These are phyloP conservation scores for Anaspis maculata DNA, from an alignment of 2,888 invertebrate species.

Conservation along the genomic window DNA sequence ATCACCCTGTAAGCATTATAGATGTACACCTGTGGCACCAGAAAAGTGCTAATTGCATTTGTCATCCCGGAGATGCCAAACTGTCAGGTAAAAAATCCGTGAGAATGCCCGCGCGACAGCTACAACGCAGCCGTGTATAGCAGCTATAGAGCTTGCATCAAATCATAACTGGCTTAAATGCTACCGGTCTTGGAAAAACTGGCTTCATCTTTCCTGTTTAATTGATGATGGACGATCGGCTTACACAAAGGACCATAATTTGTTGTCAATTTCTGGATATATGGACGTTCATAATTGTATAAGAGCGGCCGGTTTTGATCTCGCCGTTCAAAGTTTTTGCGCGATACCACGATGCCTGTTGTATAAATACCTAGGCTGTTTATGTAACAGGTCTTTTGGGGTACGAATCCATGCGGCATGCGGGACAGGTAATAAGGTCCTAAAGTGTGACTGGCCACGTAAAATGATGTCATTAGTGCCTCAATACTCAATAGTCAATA, in stretches of 20 bases:
- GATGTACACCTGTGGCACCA: too few relatives aligned
- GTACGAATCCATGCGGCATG: too few relatives aligned
- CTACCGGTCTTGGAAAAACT: conserved; percentile 29
- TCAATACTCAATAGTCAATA: too few relatives aligned
- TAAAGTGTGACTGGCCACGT: too few relatives aligned
- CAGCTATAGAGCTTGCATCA: conserved; percentile 28
- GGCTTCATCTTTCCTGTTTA: conserved; percentile 33
- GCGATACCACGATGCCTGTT: too few relatives aligned
- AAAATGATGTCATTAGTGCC: too few relatives aligned
- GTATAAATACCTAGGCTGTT: too few relatives aligned
- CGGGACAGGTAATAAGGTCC: too few relatives aligned
- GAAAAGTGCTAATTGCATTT: conserved; percentile 19
- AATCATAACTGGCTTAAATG: conserved; percentile 33
- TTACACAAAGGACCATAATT: conserved; percentile 44
- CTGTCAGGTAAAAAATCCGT: conserved; percentile 21
- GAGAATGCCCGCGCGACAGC: conserved; percentile 29
- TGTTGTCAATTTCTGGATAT: conserved; percentile 45
- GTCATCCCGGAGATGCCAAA: conserved; percentile 21
- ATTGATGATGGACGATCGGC: conserved; percentile 43
- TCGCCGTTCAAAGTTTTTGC: conserved; percentile 12
- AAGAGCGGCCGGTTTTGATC: conserved; percentile 31
- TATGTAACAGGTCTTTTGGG: too few relatives aligned
- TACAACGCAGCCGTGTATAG: too few relatives aligned
- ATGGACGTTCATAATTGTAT: conserved; percentile 40
- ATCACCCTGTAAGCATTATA: too few relatives aligned